Evolutionary conservation across 2,113 vertebrate genomes (phyloP), one percentile per base, ranked within the genome.

Genomic region (Corydoras sp.): DNA sequence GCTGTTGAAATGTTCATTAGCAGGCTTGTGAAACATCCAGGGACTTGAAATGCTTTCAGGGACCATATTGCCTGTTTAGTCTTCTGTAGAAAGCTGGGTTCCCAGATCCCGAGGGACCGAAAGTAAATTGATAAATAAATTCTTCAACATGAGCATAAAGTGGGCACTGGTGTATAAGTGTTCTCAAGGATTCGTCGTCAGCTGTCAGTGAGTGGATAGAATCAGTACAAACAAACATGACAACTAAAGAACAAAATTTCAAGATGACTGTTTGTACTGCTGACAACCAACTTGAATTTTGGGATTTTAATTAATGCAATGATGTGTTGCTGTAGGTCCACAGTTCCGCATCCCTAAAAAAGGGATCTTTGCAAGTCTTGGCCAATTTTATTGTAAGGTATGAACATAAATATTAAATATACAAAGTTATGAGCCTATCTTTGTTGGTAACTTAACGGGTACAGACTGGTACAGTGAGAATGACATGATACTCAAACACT

Each of bases 1-100:
- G 83, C 81, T 78, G 83, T 77, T 84, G 81, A 84, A 86, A 87
- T 86, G 87, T 88, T 88, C 87, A 89, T 89, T 87, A 88, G 85
- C 81, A 48, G 71, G 80, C 81, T 79, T 82, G 85, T 83, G 84
- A 84, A 86, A 85, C 84, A 84, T 85, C 82, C 82, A 80, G 83
- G 83, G 85, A 88, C 77, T 76, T 71, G 78, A 78, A 77, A 80
- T 65, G 79, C 82, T 85, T 86, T 84, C 74, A 30, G 80, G 81
- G 86, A 86, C 83, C 84, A 83, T 76, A 85, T 87, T 85, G 85
- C 80, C 80, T 74, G 61, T 70, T 77, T 81, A 80, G 83, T 83
- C 77, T 76, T 83, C 85, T 81, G 72, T 73, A 60, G 84, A 86
- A 84, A 84, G 65, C 78, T 73, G 30, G 67, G 29, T 29, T 71